Conservation (phyloP, 2,113 vertebrate species). For the Chrysochloris asiatica region DNA sequence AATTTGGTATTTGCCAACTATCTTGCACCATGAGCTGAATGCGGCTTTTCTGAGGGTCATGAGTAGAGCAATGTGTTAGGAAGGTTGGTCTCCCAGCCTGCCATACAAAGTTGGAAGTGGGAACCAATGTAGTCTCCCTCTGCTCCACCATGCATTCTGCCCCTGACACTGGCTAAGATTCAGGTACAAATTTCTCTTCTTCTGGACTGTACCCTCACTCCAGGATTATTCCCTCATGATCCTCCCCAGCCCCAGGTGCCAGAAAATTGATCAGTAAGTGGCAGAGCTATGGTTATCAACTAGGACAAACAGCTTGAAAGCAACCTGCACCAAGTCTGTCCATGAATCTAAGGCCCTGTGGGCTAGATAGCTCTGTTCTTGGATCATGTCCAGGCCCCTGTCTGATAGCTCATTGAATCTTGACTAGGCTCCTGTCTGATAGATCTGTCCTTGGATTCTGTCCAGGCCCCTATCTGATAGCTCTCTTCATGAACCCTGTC, state of each 20-base stretch:
- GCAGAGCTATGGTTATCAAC: background rate
- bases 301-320: accelerated
- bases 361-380: background rate
- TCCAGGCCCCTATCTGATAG: too few relatives aligned
- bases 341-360: too few relatives aligned
- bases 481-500: too few relatives aligned
- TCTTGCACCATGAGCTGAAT: accelerated
- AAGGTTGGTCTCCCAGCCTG: background rate
- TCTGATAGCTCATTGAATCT: too few relatives aligned
- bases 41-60: background rate
- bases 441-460: too few relatives aligned
- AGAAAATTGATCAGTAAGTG: background rate
- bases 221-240: too few relatives aligned
- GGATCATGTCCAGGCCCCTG: background rate
- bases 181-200: background rate
- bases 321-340: background rate
- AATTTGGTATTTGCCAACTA: too few relatives aligned
- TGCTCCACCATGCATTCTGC: background rate
- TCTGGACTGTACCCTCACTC: background rate
- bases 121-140: background rate
- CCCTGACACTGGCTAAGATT: background rate
- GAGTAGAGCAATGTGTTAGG: accelerated
- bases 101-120: background rate
- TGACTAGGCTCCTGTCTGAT: too few relatives aligned
- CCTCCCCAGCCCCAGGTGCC: background rate